Evolutionary conservation across 2,113 vertebrate genomes (phyloP).

Genomic region (Microcebus murinus): DNA sequence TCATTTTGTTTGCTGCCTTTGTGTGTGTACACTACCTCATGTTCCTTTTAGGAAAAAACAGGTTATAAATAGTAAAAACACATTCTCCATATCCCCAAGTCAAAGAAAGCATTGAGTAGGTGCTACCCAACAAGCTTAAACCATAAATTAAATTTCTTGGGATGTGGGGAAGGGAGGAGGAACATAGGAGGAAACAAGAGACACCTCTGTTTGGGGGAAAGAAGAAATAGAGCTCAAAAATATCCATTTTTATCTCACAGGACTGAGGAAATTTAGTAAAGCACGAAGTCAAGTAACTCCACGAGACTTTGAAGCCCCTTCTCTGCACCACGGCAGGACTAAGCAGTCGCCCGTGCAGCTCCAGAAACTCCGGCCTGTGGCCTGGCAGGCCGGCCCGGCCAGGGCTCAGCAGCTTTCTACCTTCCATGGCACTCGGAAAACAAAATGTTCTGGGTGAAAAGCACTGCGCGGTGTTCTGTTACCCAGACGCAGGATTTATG

Average conservation of each 20-base stretch:
- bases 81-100: not conserved
- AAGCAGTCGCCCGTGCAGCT: not conserved
- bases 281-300: not conserved
- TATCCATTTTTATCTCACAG: not conserved
- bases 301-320: not conserved
- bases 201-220: not conserved
- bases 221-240: not conserved
- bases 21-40: not conserved
- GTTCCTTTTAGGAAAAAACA: not conserved
- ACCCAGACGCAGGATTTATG: conserved; percentile 35
- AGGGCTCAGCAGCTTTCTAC: not conserved
- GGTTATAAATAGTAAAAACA: not conserved
- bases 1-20: not conserved
- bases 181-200: not conserved
- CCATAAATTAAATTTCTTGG: not conserved
- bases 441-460: conserved; percentile 22
- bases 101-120: not conserved
- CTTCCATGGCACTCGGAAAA: not conserved
- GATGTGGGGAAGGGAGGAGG: not conserved
- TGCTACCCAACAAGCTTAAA: not conserved
- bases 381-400: not conserved
- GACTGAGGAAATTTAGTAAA: not conserved
- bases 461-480: not conserved
- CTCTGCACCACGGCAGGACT: fast-evolving
- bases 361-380: fast-evolving